These are phyloP conservation scores for Amblyraja radiata DNA, from an alignment of 2,797 vertebrate genomes.

Conservation along the genomic window DNA sequence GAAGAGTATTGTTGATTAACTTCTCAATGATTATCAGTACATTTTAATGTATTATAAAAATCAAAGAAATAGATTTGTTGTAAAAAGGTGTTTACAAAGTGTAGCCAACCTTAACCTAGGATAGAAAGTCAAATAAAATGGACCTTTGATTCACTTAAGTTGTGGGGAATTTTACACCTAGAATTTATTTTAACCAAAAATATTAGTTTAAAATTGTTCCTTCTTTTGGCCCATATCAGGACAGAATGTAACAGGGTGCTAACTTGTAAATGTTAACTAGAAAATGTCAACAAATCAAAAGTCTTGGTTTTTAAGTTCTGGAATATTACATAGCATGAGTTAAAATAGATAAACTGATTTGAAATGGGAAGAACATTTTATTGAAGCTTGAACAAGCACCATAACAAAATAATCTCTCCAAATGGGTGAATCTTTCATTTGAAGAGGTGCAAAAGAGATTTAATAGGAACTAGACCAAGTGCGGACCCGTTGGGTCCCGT, in stretches of 20 bases:
- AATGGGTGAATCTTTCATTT: not conserved
- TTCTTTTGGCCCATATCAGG: not conserved
- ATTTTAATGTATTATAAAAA: not conserved
- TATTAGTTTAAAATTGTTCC: not conserved
- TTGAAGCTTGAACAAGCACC: no score
- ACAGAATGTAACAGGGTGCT: not conserved
- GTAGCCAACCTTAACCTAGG: not conserved
- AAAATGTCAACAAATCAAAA: not conserved
- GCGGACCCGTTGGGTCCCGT: no score
- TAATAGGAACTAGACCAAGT: not conserved
- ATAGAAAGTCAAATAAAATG: not conserved
- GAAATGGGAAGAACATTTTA: not conserved
- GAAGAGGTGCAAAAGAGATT: not conserved
- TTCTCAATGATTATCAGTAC: not conserved
- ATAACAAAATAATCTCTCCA: not conserved
- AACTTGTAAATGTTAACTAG: not conserved
- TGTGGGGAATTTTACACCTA: not conserved
- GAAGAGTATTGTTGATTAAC: not conserved
- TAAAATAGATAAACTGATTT: not conserved
- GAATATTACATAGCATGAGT: not conserved
- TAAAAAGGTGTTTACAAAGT: not conserved
- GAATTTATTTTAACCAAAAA: not conserved
- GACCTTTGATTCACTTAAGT: not conserved
- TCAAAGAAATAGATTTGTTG: not conserved
- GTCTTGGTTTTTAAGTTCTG: not conserved